Evolutionary conservation across 2,113 vertebrate species (phyloP), one percentile per base, ranked within the genome.

Genomic region (Apodemus sylvaticus): DNA sequence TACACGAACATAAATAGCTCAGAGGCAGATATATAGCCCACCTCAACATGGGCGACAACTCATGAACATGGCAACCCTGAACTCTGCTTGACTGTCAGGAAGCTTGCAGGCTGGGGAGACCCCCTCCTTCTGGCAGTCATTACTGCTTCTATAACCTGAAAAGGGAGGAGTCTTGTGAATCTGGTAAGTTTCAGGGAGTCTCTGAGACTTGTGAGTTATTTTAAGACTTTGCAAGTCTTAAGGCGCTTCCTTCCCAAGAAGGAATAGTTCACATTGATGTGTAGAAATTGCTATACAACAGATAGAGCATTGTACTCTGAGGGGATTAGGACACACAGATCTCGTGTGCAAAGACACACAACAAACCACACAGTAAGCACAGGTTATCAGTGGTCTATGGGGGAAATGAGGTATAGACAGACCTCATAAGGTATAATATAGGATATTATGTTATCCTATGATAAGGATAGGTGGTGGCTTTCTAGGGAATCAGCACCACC

Each of bases 401-500:
- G 53, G 2, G 39, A 76, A 71, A 29, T 1, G 20, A 31, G 17
- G 1, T 16, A 2, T 24, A 4, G 20, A 53, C 64, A 70, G 73
- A 89, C 68, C n/a, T n/a, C n/a, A n/a, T n/a, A n/a, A n/a, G n/a
- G n/a, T n/a, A n/a, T n/a, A n/a, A n/a, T n/a, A n/a, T n/a, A n/a
- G n/a, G n/a, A n/a, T n/a, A n/a, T n/a, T n/a, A n/a, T n/a, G n/a
- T n/a, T n/a, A n/a, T n/a, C n/a, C n/a, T n/a, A n/a, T 36, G 81
- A 83, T 2, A 26, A 0, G 26, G 8, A 26, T 1, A 48, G 31
- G n/a, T 17, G 26, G 17, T 5, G 12, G 53, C 34, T 2, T 8
- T 42, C 83, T 73, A 8, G 1, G 42, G 16, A 24, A 76, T 70
- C 11, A 31, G 4, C 10, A 45, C 53, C 51, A 74, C 31, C 60